A percentile compares a stretch with the other conserved stretches of the same genome.
phyloP scores from a whole-genome alignment of 2,888 invertebrate species.

The Eupithecia tripunctaria region DNA sequence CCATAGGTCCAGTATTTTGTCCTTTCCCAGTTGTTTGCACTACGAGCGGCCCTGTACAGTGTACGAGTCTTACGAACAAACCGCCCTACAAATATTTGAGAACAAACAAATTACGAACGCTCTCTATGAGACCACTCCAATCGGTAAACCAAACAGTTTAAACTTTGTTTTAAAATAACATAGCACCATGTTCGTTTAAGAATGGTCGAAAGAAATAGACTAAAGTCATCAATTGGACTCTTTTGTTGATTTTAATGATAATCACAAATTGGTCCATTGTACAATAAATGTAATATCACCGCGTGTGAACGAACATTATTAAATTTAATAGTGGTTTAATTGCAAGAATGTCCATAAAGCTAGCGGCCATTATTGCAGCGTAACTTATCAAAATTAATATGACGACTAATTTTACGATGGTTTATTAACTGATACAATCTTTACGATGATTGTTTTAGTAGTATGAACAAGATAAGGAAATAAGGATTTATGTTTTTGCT shows the following conservation, averaged over 20 bases:
- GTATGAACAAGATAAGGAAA: neutral
- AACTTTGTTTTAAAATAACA: constrained; percentile 1
- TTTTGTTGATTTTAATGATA: neutral
- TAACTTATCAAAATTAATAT: constrained; percentile 2
- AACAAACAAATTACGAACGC: constrained; percentile 30
- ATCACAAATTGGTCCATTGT: neutral
- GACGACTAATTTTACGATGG: constrained; percentile 8
- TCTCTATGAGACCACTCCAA: constrained; percentile 15
- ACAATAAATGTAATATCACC: neutral
- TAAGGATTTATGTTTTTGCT: neutral
- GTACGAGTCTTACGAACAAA: constrained; percentile 1
- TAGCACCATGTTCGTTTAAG: neutral
- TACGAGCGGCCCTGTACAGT: neutral
- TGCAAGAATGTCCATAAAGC: constrained; percentile 8
- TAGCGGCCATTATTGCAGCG: neutral
- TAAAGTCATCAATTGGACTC: neutral
- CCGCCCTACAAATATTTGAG: constrained; percentile 18
- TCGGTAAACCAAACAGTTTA: constrained; percentile 9
- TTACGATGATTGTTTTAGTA: constrained; percentile 9
- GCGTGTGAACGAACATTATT: constrained; percentile 3
- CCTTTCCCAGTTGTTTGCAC: neutral
- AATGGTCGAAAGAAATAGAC: neutral
- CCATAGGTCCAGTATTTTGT: neutral
- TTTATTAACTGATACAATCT: neutral
- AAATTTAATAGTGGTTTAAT: neutral